Evolutionary conservation across 2,113 vertebrate species (phyloP), one percentile per base, ranked within the genome.

Genomic region (Felis catus): DNA sequence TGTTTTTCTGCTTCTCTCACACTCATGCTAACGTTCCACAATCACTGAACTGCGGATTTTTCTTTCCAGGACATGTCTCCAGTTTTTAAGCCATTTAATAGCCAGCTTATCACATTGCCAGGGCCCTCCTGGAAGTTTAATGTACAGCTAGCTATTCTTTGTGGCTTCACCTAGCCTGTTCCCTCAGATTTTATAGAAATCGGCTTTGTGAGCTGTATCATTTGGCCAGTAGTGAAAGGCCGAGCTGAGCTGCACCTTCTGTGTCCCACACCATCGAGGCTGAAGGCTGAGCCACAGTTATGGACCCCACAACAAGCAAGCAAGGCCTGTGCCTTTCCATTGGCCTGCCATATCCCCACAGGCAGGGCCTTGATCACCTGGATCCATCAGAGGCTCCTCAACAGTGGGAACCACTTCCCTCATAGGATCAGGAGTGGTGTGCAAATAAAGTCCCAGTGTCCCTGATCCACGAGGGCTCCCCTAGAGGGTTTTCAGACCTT

Each of bases 121-220:
- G 11, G 84, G 36, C 51, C 55, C 78, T 97, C 55, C 51, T 53
- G 53, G 39, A 83, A 23, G 68, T 96, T 85, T 89, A 73, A 16
- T 51, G 39, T n/a, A 51, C 68, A 88, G 0, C 66, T 33, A 88
- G 0, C 66, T 33, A 11, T 29, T 51, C 45, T 93, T 66, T 94
- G 45, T 51, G 71, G 45, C 86, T 97, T 95, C 14, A 33, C 68
- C 51, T 73, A 71, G 87, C 68, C 81, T 71, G 18, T 70, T 80
- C 70, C 18, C 14, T 39, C 87, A 65, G 70, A 79, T 95, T 93
- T 66, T 41, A 78, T 23, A n/a, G 89, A 94, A 95, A 51, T 89
- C 5, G 41, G 53, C 65, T 94, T 81, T 63, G 70, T 19, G 87
- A 94, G 73, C 90, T 61, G 39, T 0, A 45, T 11, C 11, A 16